phyloP scores from a whole-genome alignment of 2,797 vertebrate species.

The Nothura maculosa region DNA sequence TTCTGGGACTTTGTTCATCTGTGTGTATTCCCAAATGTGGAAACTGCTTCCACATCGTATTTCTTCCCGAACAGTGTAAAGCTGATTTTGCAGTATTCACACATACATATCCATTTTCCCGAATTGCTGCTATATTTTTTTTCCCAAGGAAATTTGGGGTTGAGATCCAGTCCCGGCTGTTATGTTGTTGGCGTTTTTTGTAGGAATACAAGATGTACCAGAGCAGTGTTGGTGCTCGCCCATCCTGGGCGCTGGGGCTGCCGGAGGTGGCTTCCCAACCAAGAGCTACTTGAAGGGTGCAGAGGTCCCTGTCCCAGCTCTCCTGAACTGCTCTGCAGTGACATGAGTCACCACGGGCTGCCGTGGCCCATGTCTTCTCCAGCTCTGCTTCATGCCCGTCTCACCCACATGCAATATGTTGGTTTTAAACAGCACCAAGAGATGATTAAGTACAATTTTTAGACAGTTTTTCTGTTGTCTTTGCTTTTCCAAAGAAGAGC shows the following conservation, averaged over 20 bases:
- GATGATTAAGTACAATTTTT: background rate
- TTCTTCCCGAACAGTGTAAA: fast-evolving
- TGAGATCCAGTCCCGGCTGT: background rate
- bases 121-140: fast-evolving
- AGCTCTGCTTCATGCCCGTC: background rate
- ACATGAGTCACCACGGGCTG: background rate
- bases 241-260: background rate
- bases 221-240: background rate
- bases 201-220: background rate
- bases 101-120: fast-evolving
- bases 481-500: background rate
- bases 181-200: background rate
- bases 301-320: background rate
- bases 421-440: background rate
- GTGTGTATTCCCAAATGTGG: background rate
- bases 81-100: background rate
- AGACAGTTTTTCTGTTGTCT: background rate
- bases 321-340: background rate
- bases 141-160: fast-evolving
- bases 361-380: background rate
- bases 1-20: background rate
- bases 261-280: background rate
- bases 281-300: background rate
- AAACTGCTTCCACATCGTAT: background rate
- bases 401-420: background rate